Base-by-base conservation (phyloP, 2,888 invertebrate genomes). In the Pocota personata region DNA sequence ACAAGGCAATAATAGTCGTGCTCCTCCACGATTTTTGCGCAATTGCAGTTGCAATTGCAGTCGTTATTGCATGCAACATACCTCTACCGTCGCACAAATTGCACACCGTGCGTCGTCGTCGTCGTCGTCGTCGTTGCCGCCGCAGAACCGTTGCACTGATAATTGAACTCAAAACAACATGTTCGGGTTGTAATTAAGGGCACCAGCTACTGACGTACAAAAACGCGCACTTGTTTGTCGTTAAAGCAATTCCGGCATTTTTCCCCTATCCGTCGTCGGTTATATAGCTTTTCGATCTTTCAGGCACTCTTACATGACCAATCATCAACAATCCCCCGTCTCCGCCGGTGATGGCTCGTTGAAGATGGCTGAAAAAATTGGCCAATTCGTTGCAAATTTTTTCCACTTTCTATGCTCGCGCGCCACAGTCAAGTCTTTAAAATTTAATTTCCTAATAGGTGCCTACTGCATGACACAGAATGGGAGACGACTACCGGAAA, bases 171-270 rank as follows among this genome's bases (percentile, higher is more conserved):
- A 62, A 73, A 78, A 83, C 78, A 83, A 78, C 83, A 58, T 84
- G 84, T 84, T 84, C 16, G 55, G 62, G 40, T 79, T 79, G 78
- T 84, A 84, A 84, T 84, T 84, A 84, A 84, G 84, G 84, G 84
- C 84, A 84, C 75, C 57, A 73, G 55, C 78, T 62, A 77, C 77
- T 50, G 57, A 16, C 60, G 46, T n/a, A 76, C 48, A 5, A 64
- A 78, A 55, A 40, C 50, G 60, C 72, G 46, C 43, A 27, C 72
- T 73, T 32, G 69, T 64, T n/a, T 79, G 83, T 78, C 83, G 72
- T 83, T 78, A 16, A 78, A 78, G 46, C 46, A 64, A 84, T 84
- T 84, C 83, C 78, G 78, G 79, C 52, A 76, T 73, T 52, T 77
- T 64, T 16, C 27, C 43, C 10, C 12, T 43, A 27, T 19, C 32